phyloP scores from a whole-genome alignment of 2,113 vertebrate species.

The Salvelinus fontinalis region DNA sequence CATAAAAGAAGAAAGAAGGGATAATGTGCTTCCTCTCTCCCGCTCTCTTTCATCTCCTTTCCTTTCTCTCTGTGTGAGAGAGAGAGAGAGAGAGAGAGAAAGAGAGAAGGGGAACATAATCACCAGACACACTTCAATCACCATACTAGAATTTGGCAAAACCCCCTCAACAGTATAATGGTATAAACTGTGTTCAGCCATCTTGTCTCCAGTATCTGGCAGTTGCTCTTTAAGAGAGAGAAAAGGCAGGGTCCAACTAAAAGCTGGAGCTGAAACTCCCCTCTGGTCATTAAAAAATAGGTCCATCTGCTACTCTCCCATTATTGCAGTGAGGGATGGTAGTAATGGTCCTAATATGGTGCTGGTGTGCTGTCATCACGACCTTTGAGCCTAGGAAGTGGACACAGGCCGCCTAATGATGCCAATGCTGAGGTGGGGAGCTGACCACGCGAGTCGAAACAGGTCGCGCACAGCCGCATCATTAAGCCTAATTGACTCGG shows the following conservation, averaged over 20 bases:
- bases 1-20: slow-evolving; percentile 32
- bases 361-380: slow-evolving; percentile 63
- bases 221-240: slow-evolving; percentile 71
- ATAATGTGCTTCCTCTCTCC: slow-evolving; percentile 27
- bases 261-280: slow-evolving; percentile 53
- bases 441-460: slow-evolving; percentile 16
- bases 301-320: slow-evolving; percentile 50
- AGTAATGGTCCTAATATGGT: slow-evolving; percentile 68
- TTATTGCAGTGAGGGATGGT: slow-evolving; percentile 71
- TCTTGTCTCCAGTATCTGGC: slow-evolving; percentile 62
- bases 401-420: slow-evolving; percentile 68
- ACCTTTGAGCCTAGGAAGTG: slow-evolving; percentile 70
- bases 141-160: slow-evolving; percentile 44
- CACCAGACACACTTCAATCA: slow-evolving; percentile 26
- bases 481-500: too few species aligned
- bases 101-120: slow-evolving; percentile 9
- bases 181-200: slow-evolving; percentile 42
- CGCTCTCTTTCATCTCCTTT: slow-evolving; percentile 35
- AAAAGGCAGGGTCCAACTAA: slow-evolving; percentile 61
- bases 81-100: too few species aligned
- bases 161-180: background rate
- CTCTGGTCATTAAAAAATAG: slow-evolving; percentile 72
- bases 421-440: slow-evolving; percentile 14
- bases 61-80: slow-evolving; percentile 20
- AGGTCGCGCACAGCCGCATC: slow-evolving; percentile 6